Evolutionary conservation across 2,113 vertebrate genomes (phyloP), one percentile per base, ranked within the genome.

Genomic region (Opisthocomus hoazin): DNA sequence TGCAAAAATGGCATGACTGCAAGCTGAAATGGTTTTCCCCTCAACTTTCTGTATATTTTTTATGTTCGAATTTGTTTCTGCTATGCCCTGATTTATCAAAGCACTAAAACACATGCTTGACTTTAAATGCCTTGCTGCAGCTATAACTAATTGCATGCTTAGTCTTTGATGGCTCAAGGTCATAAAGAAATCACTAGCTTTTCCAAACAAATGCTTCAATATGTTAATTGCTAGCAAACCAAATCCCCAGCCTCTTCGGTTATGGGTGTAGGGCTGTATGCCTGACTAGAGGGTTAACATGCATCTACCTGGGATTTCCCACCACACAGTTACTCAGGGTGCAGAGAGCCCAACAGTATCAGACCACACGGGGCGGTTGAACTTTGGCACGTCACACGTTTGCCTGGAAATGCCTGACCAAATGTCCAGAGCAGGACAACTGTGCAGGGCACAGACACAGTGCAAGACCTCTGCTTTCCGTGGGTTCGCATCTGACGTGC

Each of bases 121-220:
- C 84, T 97, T 96, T 75, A 87, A 96, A 94, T 84, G 91, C 84
- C 63, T 93, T 14, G 0, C 69, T 93, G 89, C 88, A 94, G 88
- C 94, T 95, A 92, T 48, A 96, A 71, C 39, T 89, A 96, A 95
- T 95, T 92, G 87, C 80, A 5, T 45, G 43, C 88, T 96, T 84
- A 63, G 85, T 74, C 90, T 95, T 96, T 94, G 93, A 96, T 93
- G 94, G 86, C 81, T 96, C 92, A 95, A 93, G 92, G 96, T 94
- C 94, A 89, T 87, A 93, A 87, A 97, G 92, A 94, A 95, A 95
- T 95, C 64, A 30, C 86, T 78, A 12, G 17, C 83, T 95, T 97
- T 93, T 95, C 90, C 78, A 96, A 94, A 94, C 92, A 96, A 95
- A 93, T 78, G 84, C 80, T 92, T 83, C 92, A 86, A 84, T 95